These are phyloP conservation scores for Trematomus loennbergii DNA, from an alignment of 2,113 vertebrate genomes.

Conservation along the genomic window DNA sequence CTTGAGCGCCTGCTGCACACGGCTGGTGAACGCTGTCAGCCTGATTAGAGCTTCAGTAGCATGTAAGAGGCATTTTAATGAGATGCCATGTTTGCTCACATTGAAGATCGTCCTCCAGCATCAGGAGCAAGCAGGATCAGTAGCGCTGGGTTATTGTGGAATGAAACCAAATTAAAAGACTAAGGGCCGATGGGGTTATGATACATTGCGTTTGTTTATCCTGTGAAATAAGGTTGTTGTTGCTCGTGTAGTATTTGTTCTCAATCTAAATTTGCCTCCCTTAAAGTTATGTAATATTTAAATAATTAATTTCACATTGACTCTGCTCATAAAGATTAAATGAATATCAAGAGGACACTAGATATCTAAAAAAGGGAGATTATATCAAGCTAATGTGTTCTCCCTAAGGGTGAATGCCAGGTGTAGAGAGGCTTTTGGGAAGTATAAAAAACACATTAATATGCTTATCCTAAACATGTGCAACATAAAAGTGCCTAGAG, in stretches of 20 bases:
- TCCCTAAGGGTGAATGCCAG: neutral
- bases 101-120: slow-evolving; percentile 52
- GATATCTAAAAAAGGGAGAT: slow-evolving; percentile 19
- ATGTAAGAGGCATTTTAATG: slow-evolving; percentile 53
- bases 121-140: slow-evolving; percentile 55
- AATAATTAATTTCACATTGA: slow-evolving; percentile 33
- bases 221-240: neutral
- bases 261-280: neutral
- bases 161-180: slow-evolving; percentile 32
- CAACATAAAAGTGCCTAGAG: neutral
- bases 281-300: slow-evolving; percentile 45
- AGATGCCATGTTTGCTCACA: slow-evolving; percentile 55
- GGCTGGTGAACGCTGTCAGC: slow-evolving; percentile 50
- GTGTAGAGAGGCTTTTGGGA: neutral
- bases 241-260: neutral
- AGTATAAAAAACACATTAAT: neutral
- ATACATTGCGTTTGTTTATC: slow-evolving; percentile 6
- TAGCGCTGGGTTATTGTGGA: slow-evolving; percentile 36
- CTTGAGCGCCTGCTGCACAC: slow-evolving; percentile 21
- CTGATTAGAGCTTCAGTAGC: slow-evolving; percentile 30
- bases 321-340: neutral
- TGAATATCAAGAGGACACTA: neutral
- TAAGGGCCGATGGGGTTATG: neutral
- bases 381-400: slow-evolving; percentile 4
- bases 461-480: slow-evolving; percentile 6